A percentile compares a stretch with the other conserved stretches of the same genome.
Conservation (phyloP, 1,140 invertebrate species). For the Olivierus martensii region DNA sequence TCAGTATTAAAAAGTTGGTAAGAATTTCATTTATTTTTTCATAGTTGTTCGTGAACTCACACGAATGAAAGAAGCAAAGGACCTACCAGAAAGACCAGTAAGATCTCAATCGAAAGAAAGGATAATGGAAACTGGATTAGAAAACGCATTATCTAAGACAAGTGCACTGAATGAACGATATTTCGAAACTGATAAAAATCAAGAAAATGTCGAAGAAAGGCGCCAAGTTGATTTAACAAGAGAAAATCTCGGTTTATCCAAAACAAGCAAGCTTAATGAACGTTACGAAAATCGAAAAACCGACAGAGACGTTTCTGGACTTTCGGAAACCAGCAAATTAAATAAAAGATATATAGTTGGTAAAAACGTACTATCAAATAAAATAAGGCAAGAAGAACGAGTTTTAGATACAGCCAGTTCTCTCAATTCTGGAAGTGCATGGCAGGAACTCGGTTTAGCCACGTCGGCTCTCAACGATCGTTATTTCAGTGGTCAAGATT, state of each 20-base stretch:
- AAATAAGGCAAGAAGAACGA: too few species aligned
- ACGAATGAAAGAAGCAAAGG: too few species aligned
- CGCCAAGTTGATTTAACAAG: not conserved
- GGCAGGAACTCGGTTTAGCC: constrained; percentile 21
- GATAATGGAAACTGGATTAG: not conserved
- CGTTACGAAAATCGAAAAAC: constrained; percentile 37
- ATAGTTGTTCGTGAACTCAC: too few species aligned
- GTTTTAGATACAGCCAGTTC: not conserved
- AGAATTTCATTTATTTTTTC: too few species aligned
- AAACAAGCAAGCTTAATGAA: constrained; percentile 61
- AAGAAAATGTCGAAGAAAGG: too few species aligned
- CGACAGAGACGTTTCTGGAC: constrained; percentile 9
- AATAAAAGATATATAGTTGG: constrained; percentile 12
- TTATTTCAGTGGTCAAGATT: constrained; percentile 22
- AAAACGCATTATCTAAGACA: constrained; percentile 48
- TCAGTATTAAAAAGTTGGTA: too few species aligned
- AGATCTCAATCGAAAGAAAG: too few species aligned
- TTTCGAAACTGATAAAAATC: constrained; percentile 49
- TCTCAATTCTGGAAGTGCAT: constrained; percentile 1
- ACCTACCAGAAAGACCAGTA: too few species aligned
- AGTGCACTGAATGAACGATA: constrained; percentile 77
- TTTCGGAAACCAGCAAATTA: constrained; percentile 17
- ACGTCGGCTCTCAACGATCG: constrained; percentile 24
- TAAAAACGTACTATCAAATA: too few species aligned
- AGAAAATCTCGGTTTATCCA: constrained; percentile 45